A percentile compares a stretch with the other conserved stretches of the same genome.
Conservation (phyloP, 2,113 vertebrate genomes). For the Gobius niger region DNA sequence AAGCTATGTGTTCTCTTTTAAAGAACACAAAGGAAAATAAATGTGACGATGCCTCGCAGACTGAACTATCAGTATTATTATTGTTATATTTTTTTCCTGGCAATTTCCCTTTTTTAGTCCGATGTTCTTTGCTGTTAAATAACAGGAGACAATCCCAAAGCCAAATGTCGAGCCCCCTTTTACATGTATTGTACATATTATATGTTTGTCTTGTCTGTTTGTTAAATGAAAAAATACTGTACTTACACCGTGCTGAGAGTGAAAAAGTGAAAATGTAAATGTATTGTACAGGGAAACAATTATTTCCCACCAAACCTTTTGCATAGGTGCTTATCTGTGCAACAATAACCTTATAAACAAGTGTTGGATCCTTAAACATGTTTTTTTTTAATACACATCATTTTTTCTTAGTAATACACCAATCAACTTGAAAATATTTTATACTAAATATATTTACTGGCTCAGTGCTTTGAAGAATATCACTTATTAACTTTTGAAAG, state of each 20-base stretch:
- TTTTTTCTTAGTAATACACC: too few relatives aligned
- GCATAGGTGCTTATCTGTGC: constrained; percentile 7
- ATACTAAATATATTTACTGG: not conserved
- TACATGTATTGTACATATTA: too few relatives aligned
- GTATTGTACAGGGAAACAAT: not conserved
- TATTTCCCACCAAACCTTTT: not conserved
- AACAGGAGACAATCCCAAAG: too few relatives aligned
- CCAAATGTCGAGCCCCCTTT: too few relatives aligned
- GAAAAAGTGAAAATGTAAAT: not conserved
- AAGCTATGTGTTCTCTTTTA: constrained; percentile 67
- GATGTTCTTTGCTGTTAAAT: not conserved
- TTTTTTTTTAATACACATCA: not conserved
- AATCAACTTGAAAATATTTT: not conserved
- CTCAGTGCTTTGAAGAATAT: not conserved
- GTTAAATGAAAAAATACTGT: not conserved
- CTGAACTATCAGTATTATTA: not conserved
- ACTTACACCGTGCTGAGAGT: not conserved
- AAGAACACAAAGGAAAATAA: constrained; percentile 6
- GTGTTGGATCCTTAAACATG: constrained; percentile 2
- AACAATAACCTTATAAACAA: not conserved
- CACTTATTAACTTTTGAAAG: not conserved
- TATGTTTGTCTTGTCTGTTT: not conserved
- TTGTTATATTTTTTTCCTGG: not conserved
- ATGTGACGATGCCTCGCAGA: not conserved
- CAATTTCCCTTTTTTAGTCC: not conserved